Evolutionary conservation across 2,888 invertebrate species (phyloP), one percentile per base, ranked within the genome.

Genomic region (Sceliomorpha sp.): DNA sequence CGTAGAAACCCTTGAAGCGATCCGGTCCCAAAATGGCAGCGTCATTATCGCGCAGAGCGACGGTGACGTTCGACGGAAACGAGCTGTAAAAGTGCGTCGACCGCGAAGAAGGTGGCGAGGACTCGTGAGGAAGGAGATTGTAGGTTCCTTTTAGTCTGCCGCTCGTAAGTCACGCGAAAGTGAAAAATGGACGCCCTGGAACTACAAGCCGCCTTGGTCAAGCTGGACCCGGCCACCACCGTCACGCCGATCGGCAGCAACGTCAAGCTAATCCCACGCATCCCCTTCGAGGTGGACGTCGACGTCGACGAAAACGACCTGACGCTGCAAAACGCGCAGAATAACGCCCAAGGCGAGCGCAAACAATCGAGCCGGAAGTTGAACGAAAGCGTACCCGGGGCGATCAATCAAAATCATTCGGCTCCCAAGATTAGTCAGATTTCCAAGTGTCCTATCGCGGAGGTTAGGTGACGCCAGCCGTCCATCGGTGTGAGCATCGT

Each of bases 401-500:
- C 36, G 24, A 32, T 32, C 1, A 73, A 66, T 31, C 75, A 70
- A 45, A 73, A 74, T 53, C 79, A 73, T 26, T 66, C 72, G 42
- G 72, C 68, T 10, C 7, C 73, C 6, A 72, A 40, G 53, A 74
- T 62, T 50, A 76, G 48, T 47, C 72, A 81, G 69, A 70, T 80
- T 72, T 48, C 69, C 32, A 77, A 76, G 62, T 71, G 73, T 64
- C 70, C 73, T 42, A 75, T 78, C 47, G 70, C 72, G 17, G 81
- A 83, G 67, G 81, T 81, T 60, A 88, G 87, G 88, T 88, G 88
- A 88, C 87, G 87, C 85, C 88, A 88, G 58, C 83, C 88, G 66
- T 84, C 84, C 73, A 81, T 86, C 63, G 86, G 86, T 42, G 81
- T 82, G 44, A 82, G 76, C 59, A 83, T 87, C 75, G 82, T 86